A percentile compares a stretch with the other conserved stretches of the same genome.
These are phyloP conservation scores for Dendrolimus pini DNA, from an alignment of 2,888 invertebrate species.

Conservation along the genomic window DNA sequence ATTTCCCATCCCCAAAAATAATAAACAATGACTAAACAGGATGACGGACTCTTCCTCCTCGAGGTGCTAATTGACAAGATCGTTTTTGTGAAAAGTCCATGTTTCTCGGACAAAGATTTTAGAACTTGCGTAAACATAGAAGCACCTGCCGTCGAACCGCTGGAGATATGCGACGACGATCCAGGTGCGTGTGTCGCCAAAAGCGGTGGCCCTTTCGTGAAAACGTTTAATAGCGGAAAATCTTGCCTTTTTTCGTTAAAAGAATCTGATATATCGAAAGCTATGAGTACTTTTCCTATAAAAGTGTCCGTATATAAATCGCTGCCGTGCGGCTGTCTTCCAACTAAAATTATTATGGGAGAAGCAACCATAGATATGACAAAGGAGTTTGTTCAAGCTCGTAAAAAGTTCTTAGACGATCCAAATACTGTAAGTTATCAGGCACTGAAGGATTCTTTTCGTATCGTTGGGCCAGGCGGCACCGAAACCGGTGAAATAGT, in stretches of 20 bases:
- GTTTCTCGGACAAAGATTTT: constrained; percentile 61
- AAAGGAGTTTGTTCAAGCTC: constrained; percentile 76
- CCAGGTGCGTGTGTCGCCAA: constrained; percentile 49
- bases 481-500: constrained; percentile 74
- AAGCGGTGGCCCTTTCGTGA: constrained; percentile 54
- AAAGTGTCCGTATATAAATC: constrained; percentile 76
- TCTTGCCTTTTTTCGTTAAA: constrained; percentile 82
- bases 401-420: constrained; percentile 63
- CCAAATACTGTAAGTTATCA: constrained; percentile 68
- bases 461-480: constrained; percentile 66
- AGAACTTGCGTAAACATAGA: constrained; percentile 79
- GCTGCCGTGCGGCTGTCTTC: constrained; percentile 78
- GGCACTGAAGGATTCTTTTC: constrained; percentile 78
- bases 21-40: constrained; percentile 52
- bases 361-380: constrained; percentile 76
- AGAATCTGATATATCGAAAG: constrained; percentile 66
- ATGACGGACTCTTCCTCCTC: constrained; percentile 78
- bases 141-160: constrained; percentile 73
- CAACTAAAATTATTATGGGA: constrained; percentile 79
- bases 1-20: constrained; percentile 46
- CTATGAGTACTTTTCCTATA: constrained; percentile 74
- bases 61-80: constrained; percentile 79
- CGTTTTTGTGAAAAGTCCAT: constrained; percentile 52
- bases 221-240: constrained; percentile 78
- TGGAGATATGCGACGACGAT: constrained; percentile 80